A percentile compares a stretch with the other conserved stretches of the same genome.
These are phyloP conservation scores for Elaphurus davidianus DNA, from an alignment of 2,113 vertebrate genomes.

Conservation along the genomic window DNA sequence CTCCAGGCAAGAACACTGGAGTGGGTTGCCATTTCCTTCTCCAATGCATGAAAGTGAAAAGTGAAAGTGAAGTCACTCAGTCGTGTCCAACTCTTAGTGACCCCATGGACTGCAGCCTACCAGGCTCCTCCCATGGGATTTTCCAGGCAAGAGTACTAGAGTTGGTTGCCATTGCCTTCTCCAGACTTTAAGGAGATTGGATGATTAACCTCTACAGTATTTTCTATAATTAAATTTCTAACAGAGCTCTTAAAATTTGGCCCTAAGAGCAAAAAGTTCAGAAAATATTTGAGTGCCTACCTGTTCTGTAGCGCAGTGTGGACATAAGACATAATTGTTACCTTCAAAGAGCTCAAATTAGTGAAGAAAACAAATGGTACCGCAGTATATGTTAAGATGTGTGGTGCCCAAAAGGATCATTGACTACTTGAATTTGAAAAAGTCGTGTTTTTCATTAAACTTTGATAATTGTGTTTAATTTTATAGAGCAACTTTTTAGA, in stretches of 20 bases:
- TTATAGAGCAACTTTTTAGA: neutral
- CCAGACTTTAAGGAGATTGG: neutral
- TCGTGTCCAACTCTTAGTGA: rapidly evolving
- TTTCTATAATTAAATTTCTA: slow-evolving; percentile 1
- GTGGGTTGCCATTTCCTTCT: neutral
- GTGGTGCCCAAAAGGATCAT: neutral
- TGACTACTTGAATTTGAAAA: neutral
- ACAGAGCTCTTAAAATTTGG: neutral
- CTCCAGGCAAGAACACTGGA: neutral
- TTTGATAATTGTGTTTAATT: neutral
- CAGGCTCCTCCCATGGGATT: neutral
- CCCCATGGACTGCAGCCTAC: neutral
- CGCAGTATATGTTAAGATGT: neutral
- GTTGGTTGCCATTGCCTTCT: neutral
- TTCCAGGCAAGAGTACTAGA: neutral
- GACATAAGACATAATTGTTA: neutral
- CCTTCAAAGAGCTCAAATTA: neutral
- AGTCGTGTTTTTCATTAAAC: neutral
- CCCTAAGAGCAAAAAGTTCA: neutral
- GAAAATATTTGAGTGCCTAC: neutral
- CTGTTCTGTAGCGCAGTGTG: neutral
- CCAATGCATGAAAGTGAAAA: neutral
- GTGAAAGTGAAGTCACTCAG: neutral
- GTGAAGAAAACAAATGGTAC: neutral
- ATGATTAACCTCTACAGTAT: neutral